phyloP scores from a whole-genome alignment of 2,888 invertebrate genomes.

The Microlaimidae sp. region DNA sequence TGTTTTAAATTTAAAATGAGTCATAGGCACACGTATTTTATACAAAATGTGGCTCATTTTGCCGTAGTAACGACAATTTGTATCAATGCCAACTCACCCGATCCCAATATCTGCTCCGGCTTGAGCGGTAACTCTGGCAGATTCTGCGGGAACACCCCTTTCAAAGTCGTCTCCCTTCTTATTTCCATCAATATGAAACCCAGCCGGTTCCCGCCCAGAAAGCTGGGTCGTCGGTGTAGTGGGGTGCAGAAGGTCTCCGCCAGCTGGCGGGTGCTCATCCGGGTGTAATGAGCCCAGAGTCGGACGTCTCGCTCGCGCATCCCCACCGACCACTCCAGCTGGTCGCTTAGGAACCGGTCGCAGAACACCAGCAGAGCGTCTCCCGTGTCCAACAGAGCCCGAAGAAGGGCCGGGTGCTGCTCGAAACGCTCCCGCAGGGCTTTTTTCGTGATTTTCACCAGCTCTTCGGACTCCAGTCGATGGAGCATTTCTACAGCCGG shows the following conservation, averaged over 20 bases:
- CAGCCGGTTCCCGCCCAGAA: constrained; percentile 31
- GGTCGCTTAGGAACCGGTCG: constrained; percentile 17
- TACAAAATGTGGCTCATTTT: too few relatives aligned
- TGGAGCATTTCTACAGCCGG: constrained; percentile 2
- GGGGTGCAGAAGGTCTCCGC: constrained; percentile 24
- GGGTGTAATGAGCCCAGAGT: constrained; percentile 17
- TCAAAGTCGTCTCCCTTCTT: constrained; percentile 27
- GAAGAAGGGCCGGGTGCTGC: constrained; percentile 26
- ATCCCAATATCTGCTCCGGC: not conserved
- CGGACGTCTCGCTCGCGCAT: constrained; percentile 31
- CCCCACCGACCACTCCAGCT: constrained; percentile 28
- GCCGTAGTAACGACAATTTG: not conserved
- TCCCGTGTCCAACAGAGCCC: constrained; percentile 26
- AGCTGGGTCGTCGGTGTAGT: constrained; percentile 30
- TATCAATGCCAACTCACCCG: not conserved
- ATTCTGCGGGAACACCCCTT: constrained; percentile 24
- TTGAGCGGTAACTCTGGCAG: constrained; percentile 25
- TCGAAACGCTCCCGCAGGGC: constrained; percentile 24
- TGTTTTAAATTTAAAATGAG: too few relatives aligned
- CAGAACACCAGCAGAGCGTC: constrained; percentile 28
- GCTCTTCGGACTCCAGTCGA: constrained; percentile 13
- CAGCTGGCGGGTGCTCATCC: not conserved
- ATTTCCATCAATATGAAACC: constrained; percentile 33
- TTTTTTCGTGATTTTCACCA: constrained; percentile 25
- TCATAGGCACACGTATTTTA: too few relatives aligned